Base-by-base conservation (phyloP, 2,888 invertebrate genomes). In the Ennomos quercinarius region DNA sequence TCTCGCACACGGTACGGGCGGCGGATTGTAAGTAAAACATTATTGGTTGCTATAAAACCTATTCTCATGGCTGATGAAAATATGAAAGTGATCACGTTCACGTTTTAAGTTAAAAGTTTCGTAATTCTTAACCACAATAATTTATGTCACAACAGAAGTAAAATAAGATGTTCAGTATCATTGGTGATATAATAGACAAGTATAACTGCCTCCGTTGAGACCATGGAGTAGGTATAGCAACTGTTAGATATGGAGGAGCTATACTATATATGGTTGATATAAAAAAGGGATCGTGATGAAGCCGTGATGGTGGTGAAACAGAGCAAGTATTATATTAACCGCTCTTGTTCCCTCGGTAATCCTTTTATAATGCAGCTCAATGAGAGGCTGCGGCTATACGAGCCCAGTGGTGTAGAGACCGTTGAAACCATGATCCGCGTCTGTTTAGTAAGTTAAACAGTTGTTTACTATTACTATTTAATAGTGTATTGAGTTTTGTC, bases 1-100 rank as follows among this genome's bases (percentile, higher is more conserved):
- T 57, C 81, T 89, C 68, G 86, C 86, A 57, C 76, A 87, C 86
- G 91, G 90, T 72, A 92, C 91, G 91, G 91, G 88, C 72, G 90
- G 89, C 89, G 91, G 90, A 90, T 85, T 91, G 91, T 91, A 83
- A 90, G 91, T 70, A 39, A 5, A 11, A 35, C 11, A 8, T 35
- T 44, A 1, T 17, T 17, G 4, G 1, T 17, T 17, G 4, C 17
- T 4, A 3, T 17, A 27, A 27, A 27, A 27, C 27, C 27, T 27
- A 27, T 27, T 27, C 27, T 5, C 27, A 5, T 27, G 6, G 27
- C 27, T 27, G 27, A 27, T 27, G 6, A 27, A 27, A 6, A 0
- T 27, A 27, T 27, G 5, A 27, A 27, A 27, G 17, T 17, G 17
- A n/a, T n/a, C n/a, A n/a, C n/a, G n/a, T n/a, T n/a, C n/a, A n/a